These are phyloP conservation scores for Zaprionus capensis DNA, from an alignment of 1,140 invertebrate species.

Conservation along the genomic window DNA sequence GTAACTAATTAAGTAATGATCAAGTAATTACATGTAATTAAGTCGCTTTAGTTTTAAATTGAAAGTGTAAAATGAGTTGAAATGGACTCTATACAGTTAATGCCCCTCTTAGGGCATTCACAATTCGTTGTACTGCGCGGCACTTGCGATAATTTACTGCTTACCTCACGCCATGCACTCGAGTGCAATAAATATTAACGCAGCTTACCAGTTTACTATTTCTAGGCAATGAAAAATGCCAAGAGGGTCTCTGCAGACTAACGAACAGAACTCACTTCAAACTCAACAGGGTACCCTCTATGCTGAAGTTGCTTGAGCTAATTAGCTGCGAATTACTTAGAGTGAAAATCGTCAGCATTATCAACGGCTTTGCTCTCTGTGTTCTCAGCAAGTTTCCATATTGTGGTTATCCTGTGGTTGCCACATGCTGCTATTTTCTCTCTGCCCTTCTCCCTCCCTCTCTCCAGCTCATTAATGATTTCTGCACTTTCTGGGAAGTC, in stretches of 20 bases:
- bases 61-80: neutral
- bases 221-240: conserved; percentile 6
- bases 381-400: neutral
- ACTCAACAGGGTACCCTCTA: neutral
- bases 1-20: neutral
- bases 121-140: neutral
- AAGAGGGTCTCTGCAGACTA: neutral
- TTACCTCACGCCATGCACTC: conserved; percentile 42
- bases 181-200: conserved; percentile 63
- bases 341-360: conserved; percentile 13
- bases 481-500: neutral
- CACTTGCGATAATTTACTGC: neutral
- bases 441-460: neutral
- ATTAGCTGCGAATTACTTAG: conserved; percentile 60
- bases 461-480: conserved; percentile 23
- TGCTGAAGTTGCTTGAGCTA: conserved; percentile 48
- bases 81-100: neutral
- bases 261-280: neutral
- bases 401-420: conserved; percentile 2
- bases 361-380: neutral
- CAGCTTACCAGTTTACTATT: conserved; percentile 34
- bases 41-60: neutral
- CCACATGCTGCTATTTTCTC: too few relatives aligned
- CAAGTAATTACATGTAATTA: neutral
- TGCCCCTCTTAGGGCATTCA: neutral